These are phyloP conservation scores for Zelostemma sp. DNA, from an alignment of 1,140 invertebrate species.

Conservation along the genomic window DNA sequence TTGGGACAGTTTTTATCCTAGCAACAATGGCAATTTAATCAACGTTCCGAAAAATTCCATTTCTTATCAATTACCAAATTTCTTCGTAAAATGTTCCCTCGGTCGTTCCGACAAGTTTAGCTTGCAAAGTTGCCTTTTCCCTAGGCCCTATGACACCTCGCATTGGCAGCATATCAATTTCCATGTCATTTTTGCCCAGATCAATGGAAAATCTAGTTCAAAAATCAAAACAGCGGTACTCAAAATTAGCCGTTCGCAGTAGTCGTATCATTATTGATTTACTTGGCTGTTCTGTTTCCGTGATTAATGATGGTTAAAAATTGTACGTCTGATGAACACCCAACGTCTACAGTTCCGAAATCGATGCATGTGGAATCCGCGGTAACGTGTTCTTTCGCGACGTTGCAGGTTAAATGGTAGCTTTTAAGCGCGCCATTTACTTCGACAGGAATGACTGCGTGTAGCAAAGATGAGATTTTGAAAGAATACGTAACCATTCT, in stretches of 20 bases:
- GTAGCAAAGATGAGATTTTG: slow-evolving; percentile 35
- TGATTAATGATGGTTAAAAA: slow-evolving; percentile 48
- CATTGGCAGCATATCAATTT: slow-evolving; percentile 49
- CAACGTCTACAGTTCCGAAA: slow-evolving; percentile 56
- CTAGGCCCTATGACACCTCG: slow-evolving; percentile 49
- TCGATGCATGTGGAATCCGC: slow-evolving; percentile 48
- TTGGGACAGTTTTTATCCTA: slow-evolving; percentile 28
- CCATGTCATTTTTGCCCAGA: slow-evolving; percentile 46
- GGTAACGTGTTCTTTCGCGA: slow-evolving; percentile 19
- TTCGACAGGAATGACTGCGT: slow-evolving; percentile 54
- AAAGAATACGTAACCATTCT: slow-evolving; percentile 49
- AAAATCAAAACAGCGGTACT: not conserved
- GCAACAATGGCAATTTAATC: not conserved
- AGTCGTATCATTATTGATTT: too few species aligned
- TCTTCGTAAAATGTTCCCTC: slow-evolving; percentile 52
- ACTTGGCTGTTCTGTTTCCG: slow-evolving; percentile 52
- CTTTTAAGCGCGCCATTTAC: slow-evolving; percentile 52
- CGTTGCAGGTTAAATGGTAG: slow-evolving; percentile 42
- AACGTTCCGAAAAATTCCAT: slow-evolving; percentile 3
- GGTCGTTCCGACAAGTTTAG: slow-evolving; percentile 46
- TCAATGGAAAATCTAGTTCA: slow-evolving; percentile 53
- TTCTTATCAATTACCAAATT: slow-evolving; percentile 52
- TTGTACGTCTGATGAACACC: slow-evolving; percentile 38
- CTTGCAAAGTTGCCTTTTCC: slow-evolving; percentile 23
- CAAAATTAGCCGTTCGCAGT: too few species aligned